Evolutionary conservation across 2,888 invertebrate genomes (phyloP).

Genomic region (Onchidella celtica): DNA sequence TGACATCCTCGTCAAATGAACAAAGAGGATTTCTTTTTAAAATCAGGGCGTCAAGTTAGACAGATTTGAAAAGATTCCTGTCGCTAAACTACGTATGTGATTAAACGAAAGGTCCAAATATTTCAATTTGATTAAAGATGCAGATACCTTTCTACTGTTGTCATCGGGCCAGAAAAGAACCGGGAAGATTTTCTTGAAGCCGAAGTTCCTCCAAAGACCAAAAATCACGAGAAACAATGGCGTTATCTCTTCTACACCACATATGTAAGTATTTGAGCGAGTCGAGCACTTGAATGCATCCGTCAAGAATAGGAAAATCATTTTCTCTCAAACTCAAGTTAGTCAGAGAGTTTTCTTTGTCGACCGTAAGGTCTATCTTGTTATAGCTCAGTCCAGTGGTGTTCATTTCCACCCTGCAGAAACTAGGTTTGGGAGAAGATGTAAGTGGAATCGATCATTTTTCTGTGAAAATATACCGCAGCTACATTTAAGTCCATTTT

Average conservation of each 20-base stretch:
- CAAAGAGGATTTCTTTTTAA: not conserved
- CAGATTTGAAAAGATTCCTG: not conserved
- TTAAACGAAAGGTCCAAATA: slow-evolving; percentile 2
- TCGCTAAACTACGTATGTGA: not conserved
- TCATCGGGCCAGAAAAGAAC: not conserved
- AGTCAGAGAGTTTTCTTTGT: slow-evolving; percentile 34
- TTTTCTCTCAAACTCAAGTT: slow-evolving; percentile 33
- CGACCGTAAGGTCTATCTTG: slow-evolving; percentile 1
- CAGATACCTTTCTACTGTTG: not conserved
- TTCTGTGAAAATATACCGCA: too few species aligned
- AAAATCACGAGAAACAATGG: slow-evolving; percentile 33
- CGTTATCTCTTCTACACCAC: not conserved
- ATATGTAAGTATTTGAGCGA: slow-evolving; percentile 29
- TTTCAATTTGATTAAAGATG: not conserved
- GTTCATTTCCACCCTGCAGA: slow-evolving; percentile 2
- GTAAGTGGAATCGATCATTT: too few species aligned
- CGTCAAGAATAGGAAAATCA: slow-evolving; percentile 17
- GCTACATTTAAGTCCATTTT: too few species aligned
- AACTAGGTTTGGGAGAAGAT: slow-evolving; percentile 37
- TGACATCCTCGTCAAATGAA: not conserved
- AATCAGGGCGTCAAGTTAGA: not conserved
- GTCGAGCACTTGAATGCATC: slow-evolving; percentile 38
- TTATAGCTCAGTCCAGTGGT: slow-evolving; percentile 27
- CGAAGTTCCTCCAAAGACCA: not conserved
- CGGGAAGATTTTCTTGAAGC: slow-evolving; percentile 17